Percentiles rank a stretch among this genome's conserved stretches.
phyloP scores from a whole-genome alignment of 2,888 invertebrate genomes.

The Nephrotoma flavescens region DNA sequence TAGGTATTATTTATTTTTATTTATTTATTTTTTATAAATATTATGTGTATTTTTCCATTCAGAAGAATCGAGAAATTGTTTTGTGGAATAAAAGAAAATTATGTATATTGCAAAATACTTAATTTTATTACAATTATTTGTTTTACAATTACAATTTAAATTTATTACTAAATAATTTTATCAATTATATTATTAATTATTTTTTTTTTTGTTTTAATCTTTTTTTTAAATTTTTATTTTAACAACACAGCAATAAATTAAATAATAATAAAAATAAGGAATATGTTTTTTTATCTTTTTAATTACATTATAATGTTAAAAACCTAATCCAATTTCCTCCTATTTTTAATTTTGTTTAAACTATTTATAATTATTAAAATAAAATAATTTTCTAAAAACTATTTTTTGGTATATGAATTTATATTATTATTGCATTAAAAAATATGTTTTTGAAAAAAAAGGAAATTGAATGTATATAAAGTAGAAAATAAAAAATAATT shows the following conservation, averaged over 20 bases:
- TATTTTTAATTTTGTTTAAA: not conserved
- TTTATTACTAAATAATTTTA: not conserved
- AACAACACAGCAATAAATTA: conserved; percentile 4
- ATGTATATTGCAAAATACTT: conserved; percentile 6
- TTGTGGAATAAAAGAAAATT: conserved; percentile 5
- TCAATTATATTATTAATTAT: not conserved
- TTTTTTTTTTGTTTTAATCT: not conserved
- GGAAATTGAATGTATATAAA: not conserved
- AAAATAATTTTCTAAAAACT: not conserved
- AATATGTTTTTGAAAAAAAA: not conserved
- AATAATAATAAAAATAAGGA: not conserved
- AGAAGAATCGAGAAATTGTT: not conserved
- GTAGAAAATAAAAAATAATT: not conserved
- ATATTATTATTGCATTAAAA: not conserved
- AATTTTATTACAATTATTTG: conserved; percentile 5
- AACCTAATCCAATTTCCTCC: not conserved
- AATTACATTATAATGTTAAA: not conserved
- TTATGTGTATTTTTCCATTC: not conserved
- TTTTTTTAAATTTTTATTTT: not conserved
- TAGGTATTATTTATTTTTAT: not conserved
- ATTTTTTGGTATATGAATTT: not conserved
- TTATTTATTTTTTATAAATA: not conserved
- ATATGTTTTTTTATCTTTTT: not conserved
- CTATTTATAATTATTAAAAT: not conserved
- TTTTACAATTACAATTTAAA: conserved; percentile 3